Percentiles rank a stretch among this genome's conserved stretches.
These are phyloP conservation scores for Nephrotoma flavescens DNA, from an alignment of 2,888 invertebrate species.

Conservation along the genomic window DNA sequence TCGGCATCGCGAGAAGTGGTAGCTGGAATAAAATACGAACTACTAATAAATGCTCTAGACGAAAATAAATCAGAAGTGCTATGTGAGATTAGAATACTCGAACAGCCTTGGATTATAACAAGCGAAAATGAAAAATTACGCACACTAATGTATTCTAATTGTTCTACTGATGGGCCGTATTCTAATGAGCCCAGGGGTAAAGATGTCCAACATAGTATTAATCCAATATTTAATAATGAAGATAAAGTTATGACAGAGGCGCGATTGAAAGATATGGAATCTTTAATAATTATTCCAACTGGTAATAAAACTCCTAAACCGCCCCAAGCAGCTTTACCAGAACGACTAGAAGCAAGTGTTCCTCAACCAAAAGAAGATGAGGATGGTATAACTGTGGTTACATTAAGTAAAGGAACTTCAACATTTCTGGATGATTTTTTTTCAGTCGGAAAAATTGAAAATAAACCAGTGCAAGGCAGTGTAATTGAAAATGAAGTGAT, in stretches of 20 bases:
- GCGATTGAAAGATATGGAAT: slow-evolving; percentile 24
- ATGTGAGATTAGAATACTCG: slow-evolving; percentile 46
- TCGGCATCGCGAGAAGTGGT: slow-evolving; percentile 30
- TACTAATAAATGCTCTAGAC: slow-evolving; percentile 24
- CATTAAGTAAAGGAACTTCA: background rate
- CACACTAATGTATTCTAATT: slow-evolving; percentile 48
- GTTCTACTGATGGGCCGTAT: slow-evolving; percentile 29
- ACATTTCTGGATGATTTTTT: background rate
- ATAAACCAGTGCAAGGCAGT: background rate
- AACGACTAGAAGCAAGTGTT: background rate
- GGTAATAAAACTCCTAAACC: background rate
- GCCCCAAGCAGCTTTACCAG: background rate
- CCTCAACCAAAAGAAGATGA: background rate
- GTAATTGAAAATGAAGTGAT: background rate
- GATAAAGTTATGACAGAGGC: slow-evolving; percentile 24
- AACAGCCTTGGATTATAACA: slow-evolving; percentile 48
- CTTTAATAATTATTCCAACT: slow-evolving; percentile 11
- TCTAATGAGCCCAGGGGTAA: background rate
- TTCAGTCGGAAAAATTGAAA: background rate
- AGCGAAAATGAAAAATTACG: slow-evolving; percentile 42
- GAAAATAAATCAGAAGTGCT: slow-evolving; percentile 24
- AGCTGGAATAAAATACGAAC: slow-evolving; percentile 28
- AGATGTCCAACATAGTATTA: slow-evolving; percentile 22
- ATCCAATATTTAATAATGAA: slow-evolving; percentile 24
- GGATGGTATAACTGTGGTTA: background rate